phyloP scores from a whole-genome alignment of 1,140 invertebrate species.

The Trigoniulus corallinus region DNA sequence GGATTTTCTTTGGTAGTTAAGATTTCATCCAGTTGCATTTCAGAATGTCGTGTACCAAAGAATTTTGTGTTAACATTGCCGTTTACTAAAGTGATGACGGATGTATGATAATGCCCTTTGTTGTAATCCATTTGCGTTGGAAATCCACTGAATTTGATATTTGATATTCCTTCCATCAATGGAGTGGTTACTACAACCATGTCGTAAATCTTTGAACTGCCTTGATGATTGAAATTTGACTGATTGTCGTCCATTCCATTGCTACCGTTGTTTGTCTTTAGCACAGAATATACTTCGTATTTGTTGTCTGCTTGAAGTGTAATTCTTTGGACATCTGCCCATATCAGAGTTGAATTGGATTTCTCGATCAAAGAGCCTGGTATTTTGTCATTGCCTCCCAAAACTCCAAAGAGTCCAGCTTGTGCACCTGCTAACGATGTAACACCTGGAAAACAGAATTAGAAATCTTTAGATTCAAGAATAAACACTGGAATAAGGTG shows the following conservation, averaged over 20 bases:
- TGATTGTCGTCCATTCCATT: no score
- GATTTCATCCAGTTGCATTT: constrained; percentile 20
- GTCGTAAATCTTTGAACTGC: constrained; percentile 28
- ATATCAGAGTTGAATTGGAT: constrained; percentile 27
- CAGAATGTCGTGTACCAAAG: constrained; percentile 25
- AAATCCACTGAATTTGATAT: constrained; percentile 30
- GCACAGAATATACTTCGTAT: constrained; percentile 9
- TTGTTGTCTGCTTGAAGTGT: constrained; percentile 14
- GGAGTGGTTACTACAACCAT: constrained; percentile 41
- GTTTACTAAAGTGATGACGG: constrained; percentile 38
- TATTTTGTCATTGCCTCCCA: constrained; percentile 42
- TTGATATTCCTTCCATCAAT: constrained; percentile 26
- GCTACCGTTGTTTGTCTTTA: no score
- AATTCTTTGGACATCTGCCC: constrained; percentile 22
- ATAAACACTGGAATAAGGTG: no score
- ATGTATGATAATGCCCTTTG: constrained; percentile 30
- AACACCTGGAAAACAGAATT: constrained; percentile 19
- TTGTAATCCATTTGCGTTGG: constrained; percentile 19
- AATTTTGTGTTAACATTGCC: constrained; percentile 31
- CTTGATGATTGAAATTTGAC: not conserved
- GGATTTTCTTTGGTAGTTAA: constrained; percentile 30
- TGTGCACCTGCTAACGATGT: constrained; percentile 39
- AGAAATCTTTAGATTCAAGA: no score
- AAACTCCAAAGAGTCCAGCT: constrained; percentile 37
- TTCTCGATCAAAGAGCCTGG: constrained; percentile 26